Conservation (phyloP, 2,888 invertebrate genomes). For the Platerodrilus igneus region DNA sequence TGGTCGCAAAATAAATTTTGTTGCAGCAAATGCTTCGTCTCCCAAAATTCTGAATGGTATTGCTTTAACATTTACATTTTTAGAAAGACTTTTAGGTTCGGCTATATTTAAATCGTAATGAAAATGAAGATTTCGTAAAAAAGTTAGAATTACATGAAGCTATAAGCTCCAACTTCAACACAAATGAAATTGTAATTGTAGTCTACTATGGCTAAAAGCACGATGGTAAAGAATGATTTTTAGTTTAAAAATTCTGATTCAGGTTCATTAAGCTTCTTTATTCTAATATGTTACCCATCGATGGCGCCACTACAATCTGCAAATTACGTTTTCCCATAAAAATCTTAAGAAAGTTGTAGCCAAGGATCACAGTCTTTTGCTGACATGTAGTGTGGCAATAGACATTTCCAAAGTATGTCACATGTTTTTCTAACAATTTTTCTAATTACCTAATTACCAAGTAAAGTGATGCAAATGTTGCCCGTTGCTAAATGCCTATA, state of each 20-base stretch:
- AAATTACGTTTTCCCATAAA: slow-evolving; percentile 10
- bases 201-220: slow-evolving; percentile 6
- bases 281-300: slow-evolving; percentile 8
- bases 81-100: neutral
- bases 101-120: neutral
- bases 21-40: neutral
- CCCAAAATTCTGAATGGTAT: neutral
- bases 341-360: too few species aligned
- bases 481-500: too few species aligned
- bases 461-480: too few species aligned
- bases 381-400: too few species aligned
- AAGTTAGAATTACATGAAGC: slow-evolving; percentile 5
- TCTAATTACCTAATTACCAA: too few species aligned
- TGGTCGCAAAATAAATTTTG: neutral
- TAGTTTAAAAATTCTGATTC: slow-evolving; percentile 8
- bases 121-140: neutral
- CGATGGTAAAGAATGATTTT: neutral
- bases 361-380: too few species aligned
- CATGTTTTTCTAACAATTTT: too few species aligned
- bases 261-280: slow-evolving; percentile 3
- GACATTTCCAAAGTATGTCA: too few species aligned
- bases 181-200: slow-evolving; percentile 4
- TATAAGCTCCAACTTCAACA: slow-evolving; percentile 8
- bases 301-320: slow-evolving; percentile 3
- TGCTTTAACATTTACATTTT: neutral